Conservation (phyloP, 2,797 vertebrate genomes). For the Darevskia nairensis region DNA sequence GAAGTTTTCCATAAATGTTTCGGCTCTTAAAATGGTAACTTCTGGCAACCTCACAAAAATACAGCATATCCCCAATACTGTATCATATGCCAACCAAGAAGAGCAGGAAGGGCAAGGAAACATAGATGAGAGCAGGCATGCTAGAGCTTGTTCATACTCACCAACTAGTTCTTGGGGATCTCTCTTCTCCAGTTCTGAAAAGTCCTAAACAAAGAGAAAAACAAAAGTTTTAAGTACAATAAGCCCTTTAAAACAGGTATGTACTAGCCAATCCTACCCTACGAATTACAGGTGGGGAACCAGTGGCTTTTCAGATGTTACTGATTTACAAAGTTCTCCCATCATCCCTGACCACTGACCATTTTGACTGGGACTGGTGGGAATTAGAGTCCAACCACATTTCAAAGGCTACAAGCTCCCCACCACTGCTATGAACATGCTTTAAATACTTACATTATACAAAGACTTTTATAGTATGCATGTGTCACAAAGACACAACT, state of each 20-base stretch:
- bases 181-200: constrained; percentile 86
- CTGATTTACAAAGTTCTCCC: too few species aligned
- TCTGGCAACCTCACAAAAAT: not conserved
- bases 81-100: not conserved
- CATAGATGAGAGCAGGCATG: not conserved
- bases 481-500: not conserved
- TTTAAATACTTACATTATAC: not conserved
- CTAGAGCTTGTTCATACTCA: constrained; percentile 75
- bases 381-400: not conserved
- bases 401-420: not conserved
- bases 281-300: not conserved
- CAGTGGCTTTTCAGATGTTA: not conserved
- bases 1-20: not conserved
- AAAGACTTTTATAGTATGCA: not conserved
- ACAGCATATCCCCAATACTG: not conserved
- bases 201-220: constrained; percentile 80
- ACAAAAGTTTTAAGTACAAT: constrained; percentile 47
- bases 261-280: not conserved
- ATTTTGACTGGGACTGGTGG: too few species aligned
- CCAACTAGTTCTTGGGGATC: constrained; percentile 97
- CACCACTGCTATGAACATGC: not conserved
- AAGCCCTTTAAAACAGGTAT: not conserved
- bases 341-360: too few species aligned
- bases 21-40: not conserved
- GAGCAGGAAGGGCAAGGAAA: not conserved